These are phyloP conservation scores for Vollenhovia emeryi DNA, from an alignment of 1,140 invertebrate species.

Conservation along the genomic window DNA sequence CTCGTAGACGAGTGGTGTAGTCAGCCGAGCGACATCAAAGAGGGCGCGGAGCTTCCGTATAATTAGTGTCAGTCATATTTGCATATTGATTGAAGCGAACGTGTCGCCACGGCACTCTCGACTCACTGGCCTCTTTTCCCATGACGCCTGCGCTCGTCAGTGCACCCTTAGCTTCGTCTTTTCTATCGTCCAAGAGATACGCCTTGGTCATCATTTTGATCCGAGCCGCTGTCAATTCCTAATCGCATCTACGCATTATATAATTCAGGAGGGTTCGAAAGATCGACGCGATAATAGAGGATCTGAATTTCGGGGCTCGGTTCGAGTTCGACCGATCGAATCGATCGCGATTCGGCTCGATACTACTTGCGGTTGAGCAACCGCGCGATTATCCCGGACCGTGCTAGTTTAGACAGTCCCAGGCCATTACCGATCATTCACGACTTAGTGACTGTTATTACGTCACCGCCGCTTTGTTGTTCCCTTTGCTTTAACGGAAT, in stretches of 20 bases:
- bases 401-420: background rate
- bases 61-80: slow-evolving; percentile 85
- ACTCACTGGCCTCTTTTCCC: slow-evolving; percentile 78
- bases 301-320: background rate
- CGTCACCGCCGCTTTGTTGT: slow-evolving; percentile 38
- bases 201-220: background rate
- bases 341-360: background rate
- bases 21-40: slow-evolving; percentile 82
- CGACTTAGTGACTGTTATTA: slow-evolving; percentile 15
- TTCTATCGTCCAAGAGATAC: slow-evolving; percentile 4
- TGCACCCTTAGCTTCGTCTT: slow-evolving; percentile 58
- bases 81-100: slow-evolving; percentile 84
- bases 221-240: background rate
- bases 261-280: background rate
- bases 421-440: slow-evolving; percentile 8
- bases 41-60: slow-evolving; percentile 83
- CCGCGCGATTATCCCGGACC: background rate
- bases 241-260: background rate
- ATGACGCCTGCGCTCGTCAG: slow-evolving; percentile 61
- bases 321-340: background rate
- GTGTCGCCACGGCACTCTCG: slow-evolving; percentile 76
- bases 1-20: slow-evolving; percentile 62
- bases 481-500: slow-evolving; percentile 16
- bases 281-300: background rate
- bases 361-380: slow-evolving; percentile 1